Evolutionary conservation across 2,797 vertebrate species (phyloP).

Genomic region (Mycteria americana): DNA sequence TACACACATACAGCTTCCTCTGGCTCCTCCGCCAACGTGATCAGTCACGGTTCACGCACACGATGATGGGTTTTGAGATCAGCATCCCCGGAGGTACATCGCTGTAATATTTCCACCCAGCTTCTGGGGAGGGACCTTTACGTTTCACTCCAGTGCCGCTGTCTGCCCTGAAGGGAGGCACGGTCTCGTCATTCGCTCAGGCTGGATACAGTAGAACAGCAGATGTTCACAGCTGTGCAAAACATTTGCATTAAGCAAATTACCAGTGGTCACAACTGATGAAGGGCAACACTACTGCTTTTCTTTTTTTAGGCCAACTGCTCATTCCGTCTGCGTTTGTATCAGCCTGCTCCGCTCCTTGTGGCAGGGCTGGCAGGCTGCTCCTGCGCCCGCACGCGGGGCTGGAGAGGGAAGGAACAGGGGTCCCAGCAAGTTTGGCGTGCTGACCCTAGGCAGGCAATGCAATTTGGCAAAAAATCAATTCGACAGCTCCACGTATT

Average conservation of each 20-base stretch:
- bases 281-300: rapidly evolving
- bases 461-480: neutral
- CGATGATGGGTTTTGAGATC: rapidly evolving
- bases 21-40: rapidly evolving
- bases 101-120: neutral
- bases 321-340: neutral
- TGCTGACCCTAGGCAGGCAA: neutral
- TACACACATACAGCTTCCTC: rapidly evolving
- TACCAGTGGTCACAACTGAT: neutral
- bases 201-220: neutral
- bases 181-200: rapidly evolving
- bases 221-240: neutral
- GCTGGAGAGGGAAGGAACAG: neutral
- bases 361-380: neutral
- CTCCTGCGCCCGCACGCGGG: rapidly evolving
- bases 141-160: neutral
- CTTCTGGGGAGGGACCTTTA: neutral
- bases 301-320: neutral
- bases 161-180: neutral
- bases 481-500: neutral
- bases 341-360: rapidly evolving
- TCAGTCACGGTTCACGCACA: rapidly evolving
- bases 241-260: neutral
- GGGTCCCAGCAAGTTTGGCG: neutral
- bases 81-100: rapidly evolving